Evolutionary conservation across 1,140 invertebrate genomes (phyloP), one percentile per base, ranked within the genome.

Genomic region (Aphaenogaster rudis): DNA sequence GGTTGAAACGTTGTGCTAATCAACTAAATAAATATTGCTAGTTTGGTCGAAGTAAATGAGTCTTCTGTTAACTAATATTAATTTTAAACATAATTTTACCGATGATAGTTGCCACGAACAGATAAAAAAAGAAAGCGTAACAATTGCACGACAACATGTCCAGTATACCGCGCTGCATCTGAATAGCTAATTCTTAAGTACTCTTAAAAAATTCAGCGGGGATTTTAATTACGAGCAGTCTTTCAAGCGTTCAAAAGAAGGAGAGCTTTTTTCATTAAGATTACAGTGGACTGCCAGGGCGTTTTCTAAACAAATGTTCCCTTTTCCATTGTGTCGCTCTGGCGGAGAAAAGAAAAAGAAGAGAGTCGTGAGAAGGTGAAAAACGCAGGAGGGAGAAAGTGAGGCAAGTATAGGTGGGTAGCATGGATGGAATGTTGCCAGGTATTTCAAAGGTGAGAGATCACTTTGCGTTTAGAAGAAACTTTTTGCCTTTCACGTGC

Each of bases 361-460:
- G 50, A 48, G 33, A 33, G 17, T 59, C 45, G 67, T 39, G 17
- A 45, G 54, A 48, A 67, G 50, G 39, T 28, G 66, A 78, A 86
- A 59, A 69, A 52, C 8, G 33, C 33, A 15, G 15, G 15, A 7
- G 42, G 5, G 28, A 52, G 54, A 52, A 69, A n/a, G 33, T 67
- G 42, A 52, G 45, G 33, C 15, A 17, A 66, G 33, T 28, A 54
- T 21, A 54, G 61, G 61, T 57, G 77, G 67, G 66, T 17, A 52
- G 63, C 74, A 77, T 48, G 66, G 66, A 50, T 69, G 71, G 77
- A 87, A 89, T 87, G 71, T 78, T 77, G 77, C 57, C 66, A 69
- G 72, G 66, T 84, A 88, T 90, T 90, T 90, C 66, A 90, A 90
- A 90, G 86, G 88, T 90, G 86, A 90, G 77, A 90, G 89, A 90